Evolutionary conservation across 2,888 invertebrate species (phyloP), one percentile per base, ranked within the genome.

Genomic region (Chymomyza caudatula): DNA sequence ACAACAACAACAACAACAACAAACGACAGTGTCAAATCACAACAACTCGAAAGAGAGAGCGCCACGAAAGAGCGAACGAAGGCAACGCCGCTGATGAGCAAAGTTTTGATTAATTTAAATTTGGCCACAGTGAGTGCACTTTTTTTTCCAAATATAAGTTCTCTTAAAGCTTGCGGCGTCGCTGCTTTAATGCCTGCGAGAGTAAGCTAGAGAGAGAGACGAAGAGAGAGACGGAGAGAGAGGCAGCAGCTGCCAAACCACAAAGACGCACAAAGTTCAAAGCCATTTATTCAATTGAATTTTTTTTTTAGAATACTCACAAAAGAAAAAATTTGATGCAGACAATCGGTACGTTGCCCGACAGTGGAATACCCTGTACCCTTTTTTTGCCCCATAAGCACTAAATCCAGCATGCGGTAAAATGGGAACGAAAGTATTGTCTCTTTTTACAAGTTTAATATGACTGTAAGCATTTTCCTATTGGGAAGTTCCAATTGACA

Each of bases 21-120:
- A 53, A 69, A 47, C 15, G 47, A 15, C 67, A 70, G 64, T 77
- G 73, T 65, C 63, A 65, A 71, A 67, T 69, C 71, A 65, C 63
- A 74, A 64, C 68, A 65, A 73, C 66, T 66, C 29, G 13, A 42
- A 15, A 49, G 29, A 37, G 29, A 37, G 29, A 37, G 29, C 29
- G 29, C 2, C 23, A 15, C 4, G 42, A 20, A 11, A 2, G 44
- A 56, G 20, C 15, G n/a, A 25, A 52, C 52, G 23, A 52, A 52
- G 43, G 52, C 37, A 52, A n/a, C 37, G 15, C 42, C 52, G 25
- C 60, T 69, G 76, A 73, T 82, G 73, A 65, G 63, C 55, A 82
- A 82, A 82, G 78, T 82, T 82, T 83, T 77, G 74, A 73, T 82
- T 83, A 83, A 69, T 76, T 83, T 82, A 65, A 76, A 67, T 76